Evolutionary conservation across 2,797 vertebrate genomes (phyloP), one percentile per base, ranked within the genome.

Genomic region (Microchirus variegatus): DNA sequence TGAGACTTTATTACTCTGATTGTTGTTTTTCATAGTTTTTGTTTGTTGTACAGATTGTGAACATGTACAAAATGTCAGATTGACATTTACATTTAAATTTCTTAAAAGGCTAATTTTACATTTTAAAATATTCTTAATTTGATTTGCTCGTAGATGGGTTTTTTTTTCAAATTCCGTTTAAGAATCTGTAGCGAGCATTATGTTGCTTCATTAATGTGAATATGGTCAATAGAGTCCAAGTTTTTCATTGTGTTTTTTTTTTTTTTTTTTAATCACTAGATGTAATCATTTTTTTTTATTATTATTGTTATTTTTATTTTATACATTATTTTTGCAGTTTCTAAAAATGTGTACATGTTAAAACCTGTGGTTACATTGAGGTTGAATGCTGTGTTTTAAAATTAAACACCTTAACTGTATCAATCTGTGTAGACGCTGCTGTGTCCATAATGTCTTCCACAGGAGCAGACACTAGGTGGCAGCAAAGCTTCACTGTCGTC

Each of bases 351-450:
- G 91, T 96, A 93, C 86, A 88, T 96, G 95, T 96, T 90, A 94
- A 22, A 96, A 94, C 93, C 92, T 95, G 96, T 97, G 95, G 91
- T 96, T 95, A 92, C 93, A 93, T 92, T 96, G 94, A 94, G 93
- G 94, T 97, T 96, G 94, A 93, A 93, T 94, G 96, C 94, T 87
- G 94, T 96, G 96, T 98, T 98, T 97, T 95, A 89, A 95, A 94
- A 96, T 95, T 95, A 96, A 96, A 96, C 86, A 89, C 68, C 59
- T 53, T 87, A 90, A 91, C 84, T 87, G 78, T 86, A 68, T n/a
- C 15, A 12, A 14, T 2, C 1, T 57, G 44, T 57, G 44, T 59
- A 49, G 42, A 43, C 19, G 53, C 31, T 31, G 26, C 22, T 16
- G 46, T 19, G 13, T 46, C 38, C 14, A 37, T 38, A 3, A 3